Percentiles rank a stretch among this genome's conserved stretches.
These are phyloP conservation scores for Charina bottae DNA, from an alignment of 2,113 vertebrate species.

Conservation along the genomic window DNA sequence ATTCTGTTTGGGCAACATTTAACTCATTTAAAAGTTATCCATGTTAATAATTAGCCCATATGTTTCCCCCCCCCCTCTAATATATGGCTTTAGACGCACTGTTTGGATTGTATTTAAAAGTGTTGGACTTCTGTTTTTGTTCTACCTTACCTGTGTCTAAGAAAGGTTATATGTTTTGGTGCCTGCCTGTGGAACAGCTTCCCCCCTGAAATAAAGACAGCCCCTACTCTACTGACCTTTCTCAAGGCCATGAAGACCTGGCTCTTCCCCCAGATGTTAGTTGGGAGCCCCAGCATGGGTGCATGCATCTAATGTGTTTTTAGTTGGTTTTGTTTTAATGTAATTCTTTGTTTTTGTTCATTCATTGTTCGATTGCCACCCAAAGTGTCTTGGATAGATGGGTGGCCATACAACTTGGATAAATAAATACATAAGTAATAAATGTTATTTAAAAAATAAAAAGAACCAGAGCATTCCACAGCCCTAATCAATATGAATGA, in stretches of 20 bases:
- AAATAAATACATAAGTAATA: not conserved
- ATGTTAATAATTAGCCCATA: not conserved
- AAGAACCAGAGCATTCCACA: not conserved
- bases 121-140: not conserved
- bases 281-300: not conserved
- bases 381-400: not conserved
- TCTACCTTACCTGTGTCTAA: not conserved
- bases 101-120: not conserved
- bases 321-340: not conserved
- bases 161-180: not conserved
- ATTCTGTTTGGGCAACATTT: not conserved
- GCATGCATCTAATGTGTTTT: not conserved
- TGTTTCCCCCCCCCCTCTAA: not conserved
- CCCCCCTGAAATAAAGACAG: not conserved
- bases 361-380: not conserved
- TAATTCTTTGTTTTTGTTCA: not conserved
- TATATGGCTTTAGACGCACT: not conserved
- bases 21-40: not conserved
- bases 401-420: not conserved
- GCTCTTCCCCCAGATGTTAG: not conserved
- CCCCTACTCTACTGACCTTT: not conserved
- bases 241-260: not conserved
- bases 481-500: not conserved
- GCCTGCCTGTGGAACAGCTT: not conserved
- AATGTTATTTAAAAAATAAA: not conserved